phyloP scores from a whole-genome alignment of 2,113 vertebrate genomes.

The Mesocricetus auratus region DNA sequence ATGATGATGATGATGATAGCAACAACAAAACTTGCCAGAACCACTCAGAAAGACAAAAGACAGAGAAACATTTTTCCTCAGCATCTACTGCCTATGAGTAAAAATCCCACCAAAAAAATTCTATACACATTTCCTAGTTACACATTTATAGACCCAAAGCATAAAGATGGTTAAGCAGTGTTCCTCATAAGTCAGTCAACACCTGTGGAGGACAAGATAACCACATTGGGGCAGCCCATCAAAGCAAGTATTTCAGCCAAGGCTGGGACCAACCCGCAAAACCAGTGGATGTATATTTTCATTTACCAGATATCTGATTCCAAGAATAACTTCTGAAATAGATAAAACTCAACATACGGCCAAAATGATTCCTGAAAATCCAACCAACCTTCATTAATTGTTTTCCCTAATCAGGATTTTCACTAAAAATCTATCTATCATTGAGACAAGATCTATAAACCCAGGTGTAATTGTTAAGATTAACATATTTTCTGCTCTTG shows the following conservation, averaged over 20 bases:
- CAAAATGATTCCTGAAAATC: not conserved
- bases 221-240: not conserved
- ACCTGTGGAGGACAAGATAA: not conserved
- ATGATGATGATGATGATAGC: not conserved
- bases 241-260: not conserved
- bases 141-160: not conserved
- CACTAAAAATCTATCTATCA: not conserved
- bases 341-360: not conserved
- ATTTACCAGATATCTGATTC: not conserved
- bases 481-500: not conserved
- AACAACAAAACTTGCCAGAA: not conserved
- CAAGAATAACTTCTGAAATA: not conserved
- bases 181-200: too few species aligned
- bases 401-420: not conserved
- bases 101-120: not conserved
- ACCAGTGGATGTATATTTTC: fast-evolving
- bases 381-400: not conserved
- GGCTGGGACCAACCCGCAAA: not conserved
- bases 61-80: not conserved
- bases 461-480: not conserved
- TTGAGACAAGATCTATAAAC: slow-evolving; percentile 10
- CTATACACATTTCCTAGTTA: not conserved
- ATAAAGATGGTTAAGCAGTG: not conserved
- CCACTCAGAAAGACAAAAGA: not conserved
- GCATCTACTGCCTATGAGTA: not conserved